phyloP scores from a whole-genome alignment of 2,113 vertebrate genomes.

The Perca schrenkii region DNA sequence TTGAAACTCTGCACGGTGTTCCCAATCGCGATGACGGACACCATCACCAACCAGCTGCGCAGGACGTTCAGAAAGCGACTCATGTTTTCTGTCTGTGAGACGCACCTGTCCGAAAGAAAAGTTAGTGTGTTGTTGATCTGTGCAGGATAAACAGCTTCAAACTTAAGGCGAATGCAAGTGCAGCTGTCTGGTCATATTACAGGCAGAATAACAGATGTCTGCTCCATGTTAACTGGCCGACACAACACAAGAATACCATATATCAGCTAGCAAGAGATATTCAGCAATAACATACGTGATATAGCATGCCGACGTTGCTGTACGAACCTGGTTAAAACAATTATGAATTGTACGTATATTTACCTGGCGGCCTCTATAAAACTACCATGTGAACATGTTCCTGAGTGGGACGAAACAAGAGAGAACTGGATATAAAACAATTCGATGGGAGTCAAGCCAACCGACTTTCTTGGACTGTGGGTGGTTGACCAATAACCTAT shows the following conservation, averaged over 20 bases:
- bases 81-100: constrained; percentile 78
- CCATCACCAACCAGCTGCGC: constrained; percentile 95
- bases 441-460: constrained; percentile 8
- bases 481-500: constrained; percentile 69
- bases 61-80: constrained; percentile 92
- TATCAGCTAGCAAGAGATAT: not conserved
- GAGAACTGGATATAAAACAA: not conserved
- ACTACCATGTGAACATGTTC: constrained; percentile 21
- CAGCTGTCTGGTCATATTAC: not conserved
- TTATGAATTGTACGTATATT: not conserved
- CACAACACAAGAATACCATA: not conserved
- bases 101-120: constrained; percentile 30
- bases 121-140: not conserved
- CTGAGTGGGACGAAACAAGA: not conserved
- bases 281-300: not conserved
- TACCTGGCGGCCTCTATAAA: constrained; percentile 38
- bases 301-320: constrained; percentile 15
- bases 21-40: constrained; percentile 92
- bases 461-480: constrained; percentile 8
- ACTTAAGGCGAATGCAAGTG: not conserved
- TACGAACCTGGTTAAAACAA: not conserved
- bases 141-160: not conserved
- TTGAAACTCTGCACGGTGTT: constrained; percentile 96
- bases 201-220: not conserved
- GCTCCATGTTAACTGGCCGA: not conserved